Percentiles rank a stretch among this genome's conserved stretches.
Conservation (phyloP, 2,113 vertebrate genomes). For the Pitta sordida region DNA sequence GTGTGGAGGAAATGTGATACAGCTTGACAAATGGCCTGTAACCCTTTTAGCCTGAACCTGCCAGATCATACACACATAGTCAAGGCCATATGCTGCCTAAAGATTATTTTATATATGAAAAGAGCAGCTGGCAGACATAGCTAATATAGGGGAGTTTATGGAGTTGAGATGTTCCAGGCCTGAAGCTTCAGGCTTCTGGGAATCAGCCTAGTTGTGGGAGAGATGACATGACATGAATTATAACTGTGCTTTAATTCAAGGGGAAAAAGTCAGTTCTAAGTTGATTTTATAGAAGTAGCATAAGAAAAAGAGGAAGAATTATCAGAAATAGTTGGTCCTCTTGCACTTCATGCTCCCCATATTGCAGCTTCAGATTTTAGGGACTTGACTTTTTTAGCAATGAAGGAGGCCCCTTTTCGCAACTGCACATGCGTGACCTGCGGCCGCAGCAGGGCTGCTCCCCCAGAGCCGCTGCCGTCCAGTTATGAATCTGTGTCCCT, state of each 20-base stretch:
- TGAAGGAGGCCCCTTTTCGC: too few relatives aligned
- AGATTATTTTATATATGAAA: slow-evolving; percentile 43
- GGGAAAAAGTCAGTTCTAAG: background rate
- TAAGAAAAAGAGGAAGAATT: background rate
- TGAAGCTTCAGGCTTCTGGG: background rate
- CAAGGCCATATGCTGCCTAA: slow-evolving; percentile 53
- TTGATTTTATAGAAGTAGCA: background rate
- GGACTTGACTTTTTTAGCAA: too few relatives aligned
- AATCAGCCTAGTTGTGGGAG: background rate
- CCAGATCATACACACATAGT: slow-evolving; percentile 13
- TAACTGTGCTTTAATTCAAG: background rate
- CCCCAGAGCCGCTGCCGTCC: too few relatives aligned
- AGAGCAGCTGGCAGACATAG: slow-evolving; percentile 29
- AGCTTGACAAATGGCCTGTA: slow-evolving; percentile 63
- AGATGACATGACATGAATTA: background rate
- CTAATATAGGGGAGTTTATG: background rate
- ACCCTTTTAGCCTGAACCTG: slow-evolving; percentile 52
- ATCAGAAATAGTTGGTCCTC: too few relatives aligned
- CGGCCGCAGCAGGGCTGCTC: too few relatives aligned
- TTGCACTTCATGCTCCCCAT: too few relatives aligned
- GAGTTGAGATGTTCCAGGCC: background rate
- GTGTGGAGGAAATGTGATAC: slow-evolving; percentile 69
- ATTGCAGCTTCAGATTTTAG: too few relatives aligned
- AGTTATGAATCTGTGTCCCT: too few relatives aligned
- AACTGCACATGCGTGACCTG: too few relatives aligned